Evolutionary conservation across 2,113 vertebrate species (phyloP), one percentile per base, ranked within the genome.

Genomic region (Bubo bubo): DNA sequence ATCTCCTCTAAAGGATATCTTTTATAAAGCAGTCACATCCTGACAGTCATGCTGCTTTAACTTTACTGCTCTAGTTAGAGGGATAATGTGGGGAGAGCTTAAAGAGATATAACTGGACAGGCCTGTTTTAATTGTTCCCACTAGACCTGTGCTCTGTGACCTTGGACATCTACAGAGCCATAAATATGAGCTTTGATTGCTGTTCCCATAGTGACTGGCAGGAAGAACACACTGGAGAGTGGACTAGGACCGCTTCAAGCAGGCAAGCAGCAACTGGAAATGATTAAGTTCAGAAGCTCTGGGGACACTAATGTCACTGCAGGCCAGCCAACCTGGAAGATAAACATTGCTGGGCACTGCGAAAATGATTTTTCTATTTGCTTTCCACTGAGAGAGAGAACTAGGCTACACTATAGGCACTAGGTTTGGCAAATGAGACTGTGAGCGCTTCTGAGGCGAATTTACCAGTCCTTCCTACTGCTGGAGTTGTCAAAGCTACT

Each of bases 121-220:
- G 86, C 35, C 94, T 93, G 82, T 94, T 93, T 92, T 97, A 97
- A 97, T 97, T 96, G 97, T 85, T 96, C 97, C 97, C 97, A 80
- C 47, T 49, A 94, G 96, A 94, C 92, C 85, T 53, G 87, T 23
- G 87, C 86, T 93, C 72, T 6, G 12, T 95, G 92, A 97, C 94
- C 96, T 71, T 77, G 92, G 94, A 86, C 76, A 90, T 95, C 95
- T 45, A 92, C 47, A 83, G 90, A 92, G 82, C 75, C 94, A 95
- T 92, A 97, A 97, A 95, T 95, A 95, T 5, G 71, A 95, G 96
- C 93, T 97, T 92, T 97, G 95, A 95, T 93, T 96, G 97, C 94
- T 94, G 96, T 95, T 97, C 97, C 95, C 96, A 96, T 95, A 95
- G 96, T 95, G 97, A 97, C 93, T 95, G 95, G 83, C 92, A 92